Conservation (phyloP, 2,888 invertebrate species). For the Drosophila dives region DNA sequence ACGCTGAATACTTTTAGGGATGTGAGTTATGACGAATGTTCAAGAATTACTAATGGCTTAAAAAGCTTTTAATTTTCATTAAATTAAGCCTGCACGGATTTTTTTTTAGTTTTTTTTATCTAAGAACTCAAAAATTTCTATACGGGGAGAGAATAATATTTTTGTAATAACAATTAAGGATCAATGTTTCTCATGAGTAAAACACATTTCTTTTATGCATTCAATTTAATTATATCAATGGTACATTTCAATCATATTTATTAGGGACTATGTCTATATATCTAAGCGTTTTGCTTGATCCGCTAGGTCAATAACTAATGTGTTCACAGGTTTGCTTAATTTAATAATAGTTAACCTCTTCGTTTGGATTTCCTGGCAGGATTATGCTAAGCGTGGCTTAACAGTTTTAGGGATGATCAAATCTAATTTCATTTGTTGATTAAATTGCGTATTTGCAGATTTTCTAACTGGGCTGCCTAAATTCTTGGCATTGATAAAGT, state of each 20-base stretch:
- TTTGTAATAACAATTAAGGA: neutral
- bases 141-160: too few relatives aligned
- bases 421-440: neutral
- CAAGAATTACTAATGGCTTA: neutral
- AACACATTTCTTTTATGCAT: too few relatives aligned
- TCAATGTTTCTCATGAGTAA: neutral
- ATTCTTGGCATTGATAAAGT: slow-evolving; percentile 54
- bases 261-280: neutral
- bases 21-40: too few relatives aligned
- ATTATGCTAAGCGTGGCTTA: neutral
- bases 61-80: neutral
- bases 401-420: neutral
- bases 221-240: neutral
- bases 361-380: neutral
- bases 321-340: neutral
- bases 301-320: neutral
- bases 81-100: neutral
- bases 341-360: neutral
- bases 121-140: neutral
- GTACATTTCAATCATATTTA: neutral
- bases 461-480: neutral
- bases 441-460: neutral
- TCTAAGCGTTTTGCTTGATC: neutral
- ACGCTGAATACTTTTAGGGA: neutral
- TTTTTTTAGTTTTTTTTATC: neutral